Evolutionary conservation across 1,140 invertebrate species (phyloP).

Genomic region (Tigriopus japonicus): DNA sequence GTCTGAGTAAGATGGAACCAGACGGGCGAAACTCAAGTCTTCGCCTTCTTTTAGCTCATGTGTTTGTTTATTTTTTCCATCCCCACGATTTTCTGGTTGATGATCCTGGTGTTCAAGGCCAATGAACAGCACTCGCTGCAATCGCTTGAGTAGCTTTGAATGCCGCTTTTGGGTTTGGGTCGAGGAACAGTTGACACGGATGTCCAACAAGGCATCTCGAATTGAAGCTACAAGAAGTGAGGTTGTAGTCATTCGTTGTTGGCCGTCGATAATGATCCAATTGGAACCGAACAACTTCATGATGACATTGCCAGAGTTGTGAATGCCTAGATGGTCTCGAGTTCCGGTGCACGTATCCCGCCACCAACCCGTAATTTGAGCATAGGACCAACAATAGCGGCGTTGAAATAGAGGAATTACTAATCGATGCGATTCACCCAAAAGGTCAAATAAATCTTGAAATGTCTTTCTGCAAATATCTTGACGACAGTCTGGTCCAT

Average conservation of each 20-base stretch:
- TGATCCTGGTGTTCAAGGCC: no score
- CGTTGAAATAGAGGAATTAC: background rate
- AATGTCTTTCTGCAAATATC: background rate
- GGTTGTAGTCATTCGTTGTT: background rate
- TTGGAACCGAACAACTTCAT: background rate
- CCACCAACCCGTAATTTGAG: background rate
- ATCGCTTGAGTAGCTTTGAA: no score
- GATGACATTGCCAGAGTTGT: background rate
- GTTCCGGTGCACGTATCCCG: background rate
- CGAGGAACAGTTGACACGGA: background rate
- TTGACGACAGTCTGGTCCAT: background rate
- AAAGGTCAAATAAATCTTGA: background rate
- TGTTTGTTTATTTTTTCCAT: no score
- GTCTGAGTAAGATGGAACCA: background rate
- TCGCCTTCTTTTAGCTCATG: no score
- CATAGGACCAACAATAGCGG: background rate
- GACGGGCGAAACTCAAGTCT: background rate
- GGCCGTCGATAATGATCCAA: background rate
- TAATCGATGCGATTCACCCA: background rate
- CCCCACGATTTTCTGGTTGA: no score
- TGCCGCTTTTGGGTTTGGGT: background rate
- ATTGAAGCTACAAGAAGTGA: background rate
- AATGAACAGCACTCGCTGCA: no score
- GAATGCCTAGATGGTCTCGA: background rate
- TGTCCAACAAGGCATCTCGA: background rate